Evolutionary conservation across 2,888 invertebrate genomes (phyloP).

Genomic region (Macroteleia sp.): DNA sequence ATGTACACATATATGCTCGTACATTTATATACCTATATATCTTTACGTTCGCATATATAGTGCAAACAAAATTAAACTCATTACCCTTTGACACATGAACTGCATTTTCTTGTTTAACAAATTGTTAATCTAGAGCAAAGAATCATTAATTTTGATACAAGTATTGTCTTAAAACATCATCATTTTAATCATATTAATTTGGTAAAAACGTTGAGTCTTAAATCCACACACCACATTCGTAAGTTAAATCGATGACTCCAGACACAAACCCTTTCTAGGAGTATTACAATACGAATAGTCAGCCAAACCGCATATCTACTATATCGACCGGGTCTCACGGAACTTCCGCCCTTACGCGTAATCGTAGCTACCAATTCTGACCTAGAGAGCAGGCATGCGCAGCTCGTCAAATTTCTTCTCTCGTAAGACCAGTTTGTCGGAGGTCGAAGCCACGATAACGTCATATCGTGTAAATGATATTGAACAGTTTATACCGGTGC

Average conservation of each 20-base stretch:
- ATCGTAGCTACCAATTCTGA: constrained; percentile 62
- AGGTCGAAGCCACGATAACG: constrained; percentile 80
- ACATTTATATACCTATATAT: too few relatives aligned
- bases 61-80: too few relatives aligned
- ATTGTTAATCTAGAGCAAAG: too few relatives aligned
- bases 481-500: constrained; percentile 65
- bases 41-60: too few relatives aligned
- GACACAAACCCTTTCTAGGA: constrained; percentile 34
- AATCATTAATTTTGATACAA: too few relatives aligned
- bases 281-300: constrained; percentile 30
- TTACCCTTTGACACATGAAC: too few relatives aligned
- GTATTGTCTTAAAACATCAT: too few relatives aligned
- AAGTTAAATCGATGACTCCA: constrained; percentile 33
- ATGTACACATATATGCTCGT: too few relatives aligned
- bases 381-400: constrained; percentile 74
- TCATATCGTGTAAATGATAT: constrained; percentile 67
- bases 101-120: too few relatives aligned
- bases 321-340: constrained; percentile 76
- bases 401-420: constrained; percentile 69
- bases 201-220: too few relatives aligned
- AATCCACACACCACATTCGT: too few relatives aligned
- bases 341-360: constrained; percentile 65
- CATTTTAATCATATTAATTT: too few relatives aligned
- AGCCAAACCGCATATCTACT: constrained; percentile 67
- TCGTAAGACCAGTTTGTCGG: constrained; percentile 82